Conservation (phyloP, 2,113 vertebrate species). For the Urocynchramus pylzowi region DNA sequence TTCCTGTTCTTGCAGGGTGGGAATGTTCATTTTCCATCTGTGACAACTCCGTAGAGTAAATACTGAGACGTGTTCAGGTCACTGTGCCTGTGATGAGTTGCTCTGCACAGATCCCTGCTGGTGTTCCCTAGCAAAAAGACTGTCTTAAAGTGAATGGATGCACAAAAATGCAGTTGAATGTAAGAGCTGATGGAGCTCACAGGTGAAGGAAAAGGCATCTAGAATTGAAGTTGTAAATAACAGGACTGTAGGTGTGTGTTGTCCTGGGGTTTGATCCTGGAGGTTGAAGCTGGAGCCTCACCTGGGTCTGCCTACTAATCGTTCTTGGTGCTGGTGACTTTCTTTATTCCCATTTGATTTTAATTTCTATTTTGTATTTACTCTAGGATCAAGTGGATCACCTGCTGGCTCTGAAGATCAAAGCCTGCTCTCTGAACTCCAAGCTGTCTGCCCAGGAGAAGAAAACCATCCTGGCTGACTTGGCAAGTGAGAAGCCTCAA, state of each 20-base stretch:
- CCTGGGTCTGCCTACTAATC: neutral
- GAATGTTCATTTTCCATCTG: neutral
- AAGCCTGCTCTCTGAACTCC: constrained; percentile 89
- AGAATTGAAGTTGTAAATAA: neutral
- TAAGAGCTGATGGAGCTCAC: neutral
- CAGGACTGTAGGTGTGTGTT: neutral
- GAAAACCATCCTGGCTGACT: constrained; percentile 81
- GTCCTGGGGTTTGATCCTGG: neutral
- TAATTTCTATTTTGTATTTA: neutral
- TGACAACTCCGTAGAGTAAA: neutral
- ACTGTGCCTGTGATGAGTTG: neutral
- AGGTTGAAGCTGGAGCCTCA: neutral
- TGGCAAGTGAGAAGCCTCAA: constrained; percentile 80
- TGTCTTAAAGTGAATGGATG: neutral
- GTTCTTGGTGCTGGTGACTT: neutral
- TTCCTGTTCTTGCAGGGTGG: neutral
- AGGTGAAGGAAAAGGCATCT: neutral
- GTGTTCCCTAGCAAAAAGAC: neutral
- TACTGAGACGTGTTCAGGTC: neutral
- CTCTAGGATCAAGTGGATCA: constrained; percentile 91
- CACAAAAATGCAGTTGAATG: neutral
- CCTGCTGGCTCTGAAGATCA: constrained; percentile 83
- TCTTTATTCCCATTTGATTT: neutral
- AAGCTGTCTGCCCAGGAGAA: constrained; percentile 83
- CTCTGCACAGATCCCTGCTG: neutral